Base-by-base conservation (phyloP, 2,888 invertebrate species). In the Ptychoptera contaminata region DNA sequence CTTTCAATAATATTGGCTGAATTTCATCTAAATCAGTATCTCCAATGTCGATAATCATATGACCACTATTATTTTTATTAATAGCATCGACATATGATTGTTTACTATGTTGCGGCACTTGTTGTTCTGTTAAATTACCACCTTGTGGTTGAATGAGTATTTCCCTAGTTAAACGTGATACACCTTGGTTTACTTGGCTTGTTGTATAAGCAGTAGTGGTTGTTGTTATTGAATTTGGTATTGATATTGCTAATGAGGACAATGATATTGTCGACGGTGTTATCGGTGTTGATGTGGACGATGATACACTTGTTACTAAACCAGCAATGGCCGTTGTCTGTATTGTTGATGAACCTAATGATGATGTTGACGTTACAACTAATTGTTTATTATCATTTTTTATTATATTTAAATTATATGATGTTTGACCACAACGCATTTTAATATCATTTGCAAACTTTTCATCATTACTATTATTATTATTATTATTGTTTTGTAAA, bases 11-110 rank as follows among this genome's bases (percentile, higher is more conserved):
- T 10, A 48, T 23, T 43, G 42, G 45, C 31, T 44, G 43, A 29
- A 41, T 45, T 38, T 51, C 52, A 41, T 54, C 53, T 56, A 61
- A 61, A 31, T 47, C 51, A 47, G 59, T 56, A 50, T 67, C 67
- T 45, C 60, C 61, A 52, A 69, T 61, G 54, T 68, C 66, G 50
- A 67, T 67, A 50, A 68, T 63, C 57, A 65, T 67, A 54, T 66
- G 67, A 51, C 63, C 59, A 53, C 63, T 64, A 53, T 63, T 60
- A 48, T 39, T 48, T 37, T 23, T 23, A 23, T 23, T 23, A 23
- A 23, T 5, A 23, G 23, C 23, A 23, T 23, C 23, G 23, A 5
- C 23, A 23, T 23, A 23, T 7, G 23, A 23, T 23, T 23, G 4
- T 5, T 23, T 23, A 7, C 23, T 23, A 7, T 23, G 23, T 23